Percentiles rank a stretch among this genome's conserved stretches.
Evolutionary conservation across 2,888 invertebrate genomes (phyloP).

Genomic region (Lepidocyrtinus sp.): DNA sequence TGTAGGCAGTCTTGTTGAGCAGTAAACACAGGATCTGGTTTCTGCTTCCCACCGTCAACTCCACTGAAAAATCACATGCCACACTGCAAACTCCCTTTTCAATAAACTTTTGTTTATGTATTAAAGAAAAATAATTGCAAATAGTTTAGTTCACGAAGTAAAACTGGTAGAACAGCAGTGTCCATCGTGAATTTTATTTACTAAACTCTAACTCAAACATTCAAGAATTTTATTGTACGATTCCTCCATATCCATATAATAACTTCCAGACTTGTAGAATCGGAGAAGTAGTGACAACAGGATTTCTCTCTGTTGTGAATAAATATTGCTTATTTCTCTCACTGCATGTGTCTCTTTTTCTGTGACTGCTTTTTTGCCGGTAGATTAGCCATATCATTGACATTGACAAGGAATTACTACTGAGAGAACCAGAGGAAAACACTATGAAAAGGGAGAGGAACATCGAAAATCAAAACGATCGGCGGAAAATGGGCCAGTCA

Average conservation of each 20-base stretch:
- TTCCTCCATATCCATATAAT: too few species aligned
- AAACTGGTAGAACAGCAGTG: not conserved
- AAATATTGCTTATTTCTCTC: not conserved
- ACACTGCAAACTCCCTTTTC: not conserved
- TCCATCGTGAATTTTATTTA: too few species aligned
- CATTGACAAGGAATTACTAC: slow-evolving; percentile 51
- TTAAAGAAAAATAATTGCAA: not conserved
- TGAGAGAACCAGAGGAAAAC: not conserved
- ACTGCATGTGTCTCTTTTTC: not conserved
- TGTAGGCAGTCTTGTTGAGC: not conserved
- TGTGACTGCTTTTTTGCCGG: slow-evolving; percentile 33
- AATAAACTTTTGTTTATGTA: not conserved
- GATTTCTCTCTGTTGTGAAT: not conserved
- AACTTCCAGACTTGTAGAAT: too few species aligned
- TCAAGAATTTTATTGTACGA: too few species aligned
- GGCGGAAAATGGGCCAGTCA: too few species aligned
- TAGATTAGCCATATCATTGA: slow-evolving; percentile 54
- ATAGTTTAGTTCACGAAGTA: not conserved
- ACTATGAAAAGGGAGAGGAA: not conserved
- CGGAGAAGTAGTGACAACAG: not conserved
- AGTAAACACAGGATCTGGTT: not conserved
- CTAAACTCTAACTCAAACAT: too few species aligned
- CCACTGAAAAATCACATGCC: not conserved
- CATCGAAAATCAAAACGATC: not conserved
- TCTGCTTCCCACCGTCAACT: not conserved